phyloP scores from a whole-genome alignment of 2,113 vertebrate genomes.

The Notothenia rossii region DNA sequence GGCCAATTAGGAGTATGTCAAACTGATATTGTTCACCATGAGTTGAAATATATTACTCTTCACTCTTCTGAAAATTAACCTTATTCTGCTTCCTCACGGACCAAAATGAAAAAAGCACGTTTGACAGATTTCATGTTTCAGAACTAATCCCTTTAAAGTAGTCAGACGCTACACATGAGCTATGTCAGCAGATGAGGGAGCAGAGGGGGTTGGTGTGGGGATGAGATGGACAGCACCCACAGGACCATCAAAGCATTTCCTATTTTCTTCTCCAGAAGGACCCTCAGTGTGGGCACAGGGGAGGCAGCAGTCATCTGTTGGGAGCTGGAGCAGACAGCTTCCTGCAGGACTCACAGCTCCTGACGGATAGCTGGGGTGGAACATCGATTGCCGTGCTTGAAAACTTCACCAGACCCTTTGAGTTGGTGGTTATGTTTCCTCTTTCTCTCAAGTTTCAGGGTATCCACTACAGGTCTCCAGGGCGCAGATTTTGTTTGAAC shows the following conservation, averaged over 20 bases:
- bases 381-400: slow-evolving; percentile 50
- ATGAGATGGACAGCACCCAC: slow-evolving; percentile 27
- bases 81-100: neutral
- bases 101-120: neutral
- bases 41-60: neutral
- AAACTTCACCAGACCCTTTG: slow-evolving; percentile 2
- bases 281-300: slow-evolving; percentile 10
- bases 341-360: slow-evolving; percentile 30
- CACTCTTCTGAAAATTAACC: neutral
- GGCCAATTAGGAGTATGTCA: neutral
- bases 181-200: slow-evolving; percentile 10
- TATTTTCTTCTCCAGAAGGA: slow-evolving; percentile 23
- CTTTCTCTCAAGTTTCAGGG: neutral
- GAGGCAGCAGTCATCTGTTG: slow-evolving; percentile 36
- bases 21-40: neutral
- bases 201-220: neutral
- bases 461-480: neutral
- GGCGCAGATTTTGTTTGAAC: too few relatives aligned
- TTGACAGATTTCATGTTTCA: too few relatives aligned
- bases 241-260: slow-evolving; percentile 50
- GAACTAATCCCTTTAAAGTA: neutral
- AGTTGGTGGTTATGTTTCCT: neutral
- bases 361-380: slow-evolving; percentile 48
- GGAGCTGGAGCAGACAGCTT: slow-evolving; percentile 40
- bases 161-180: slow-evolving; percentile 3